Evolutionary conservation across 2,113 vertebrate genomes (phyloP), one percentile per base, ranked within the genome.

Genomic region (Patagioenas fasciata): DNA sequence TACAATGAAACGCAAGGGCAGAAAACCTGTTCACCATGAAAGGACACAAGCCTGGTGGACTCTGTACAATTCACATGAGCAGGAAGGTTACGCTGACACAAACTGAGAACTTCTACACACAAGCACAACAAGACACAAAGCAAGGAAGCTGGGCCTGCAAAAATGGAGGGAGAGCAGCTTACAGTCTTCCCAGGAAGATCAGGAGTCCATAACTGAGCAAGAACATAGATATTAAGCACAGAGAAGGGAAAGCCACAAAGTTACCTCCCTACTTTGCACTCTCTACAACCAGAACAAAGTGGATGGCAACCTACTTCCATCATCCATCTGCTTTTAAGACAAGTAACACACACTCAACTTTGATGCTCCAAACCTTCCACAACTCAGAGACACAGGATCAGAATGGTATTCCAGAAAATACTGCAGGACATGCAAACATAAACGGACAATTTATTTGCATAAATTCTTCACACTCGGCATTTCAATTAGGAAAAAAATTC

Each of bases 61-160:
- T 53, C 48, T 0, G 3, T n/a, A 26, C 44, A 48, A 7, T 40
- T 61, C 25, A 51, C 5, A 4, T 0, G 1, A 36, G 21, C 31
- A 88, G 56, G n/a, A 72, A 79, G 21, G 28, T 15, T 51, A 36
- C 6, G 15, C 34, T 47, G 48, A 56, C 38, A 61, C 69, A 64
- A 62, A 47, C 32, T 24, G 32, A 51, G 21, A 66, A 47, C 9
- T 29, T 64, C 53, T 40, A 58, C 1, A 2, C 5, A 7, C 2
- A 32, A 36, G 18, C 5, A 15, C n/a, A 53, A 54, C n/a, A 50
- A 31, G 34, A 13, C 40, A 29, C 29, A 34, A n/a, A 53, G 5
- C 1, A 20, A 73, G 15, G 48, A 82, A 91, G 20, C 10, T 51
- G 48, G 53, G 29, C 20, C 48, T 56, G 14, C 38, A 93, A 29